phyloP scores from a whole-genome alignment of 2,888 invertebrate genomes.

The Tanytarsus gracilentus region DNA sequence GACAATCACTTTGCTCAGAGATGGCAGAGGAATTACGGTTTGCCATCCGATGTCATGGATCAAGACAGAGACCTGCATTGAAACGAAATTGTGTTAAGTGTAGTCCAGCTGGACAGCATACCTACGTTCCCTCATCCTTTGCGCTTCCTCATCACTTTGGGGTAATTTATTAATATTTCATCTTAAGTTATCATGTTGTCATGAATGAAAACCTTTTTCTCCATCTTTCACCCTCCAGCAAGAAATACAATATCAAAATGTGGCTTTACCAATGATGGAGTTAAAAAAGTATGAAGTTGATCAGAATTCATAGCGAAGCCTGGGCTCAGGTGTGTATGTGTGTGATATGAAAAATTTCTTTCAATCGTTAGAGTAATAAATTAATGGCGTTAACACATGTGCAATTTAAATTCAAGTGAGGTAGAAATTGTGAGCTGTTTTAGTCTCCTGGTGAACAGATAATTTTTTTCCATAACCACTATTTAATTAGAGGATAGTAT shows the following conservation, averaged over 20 bases:
- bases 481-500: no score
- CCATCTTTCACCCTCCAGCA: not conserved
- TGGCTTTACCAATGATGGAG: constrained; percentile 21
- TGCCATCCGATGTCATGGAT: constrained; percentile 79
- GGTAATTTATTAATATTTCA: constrained; percentile 36
- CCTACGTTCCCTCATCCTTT: constrained; percentile 60
- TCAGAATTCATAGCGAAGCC: constrained; percentile 27
- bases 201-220: not conserved
- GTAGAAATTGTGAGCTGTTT: no score
- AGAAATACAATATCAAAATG: constrained; percentile 27
- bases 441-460: no score
- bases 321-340: constrained; percentile 14
- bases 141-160: constrained; percentile 49
- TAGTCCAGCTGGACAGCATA: constrained; percentile 53
- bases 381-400: not conserved
- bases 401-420: no score
- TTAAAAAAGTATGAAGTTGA: constrained; percentile 25
- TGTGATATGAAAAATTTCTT: not conserved
- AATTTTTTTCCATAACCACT: no score
- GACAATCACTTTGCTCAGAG: constrained; percentile 85
- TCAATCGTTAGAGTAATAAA: not conserved
- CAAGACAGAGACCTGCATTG: constrained; percentile 70
- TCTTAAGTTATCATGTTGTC: not conserved
- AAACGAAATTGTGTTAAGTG: constrained; percentile 69
- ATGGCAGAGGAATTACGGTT: constrained; percentile 89